Percentiles rank a stretch among this genome's conserved stretches.
phyloP scores from a whole-genome alignment of 2,113 vertebrate genomes.

The Corvus moneduloides region DNA sequence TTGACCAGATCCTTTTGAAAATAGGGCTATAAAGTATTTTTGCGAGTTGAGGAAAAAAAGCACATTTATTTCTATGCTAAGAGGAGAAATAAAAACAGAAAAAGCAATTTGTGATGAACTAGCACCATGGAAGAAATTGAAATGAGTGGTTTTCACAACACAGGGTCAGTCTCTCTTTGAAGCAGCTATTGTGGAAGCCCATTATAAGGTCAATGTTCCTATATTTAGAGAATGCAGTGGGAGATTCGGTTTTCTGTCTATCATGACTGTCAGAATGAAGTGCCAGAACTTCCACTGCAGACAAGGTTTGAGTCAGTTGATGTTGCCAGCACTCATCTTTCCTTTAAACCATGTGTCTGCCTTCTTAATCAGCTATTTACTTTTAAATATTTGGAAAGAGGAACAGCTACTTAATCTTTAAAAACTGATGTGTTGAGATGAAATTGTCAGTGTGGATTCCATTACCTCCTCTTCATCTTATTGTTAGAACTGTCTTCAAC shows the following conservation, averaged over 20 bases:
- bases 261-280: background rate
- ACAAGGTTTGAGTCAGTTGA: background rate
- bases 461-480: background rate
- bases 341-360: background rate
- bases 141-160: background rate
- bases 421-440: background rate
- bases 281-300: background rate
- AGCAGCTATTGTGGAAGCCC: background rate
- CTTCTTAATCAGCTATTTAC: background rate
- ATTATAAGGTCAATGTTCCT: background rate
- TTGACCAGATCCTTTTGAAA: background rate
- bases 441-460: background rate
- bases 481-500: background rate
- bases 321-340: background rate
- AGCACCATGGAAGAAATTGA: background rate
- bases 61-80: background rate
- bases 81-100: background rate
- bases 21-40: background rate
- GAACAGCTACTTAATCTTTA: background rate
- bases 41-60: background rate
- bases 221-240: background rate
- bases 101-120: background rate
- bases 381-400: background rate
- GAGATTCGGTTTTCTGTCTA: background rate
- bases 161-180: background rate